These are phyloP conservation scores for Uria aalge DNA, from an alignment of 2,113 vertebrate genomes.

Conservation along the genomic window DNA sequence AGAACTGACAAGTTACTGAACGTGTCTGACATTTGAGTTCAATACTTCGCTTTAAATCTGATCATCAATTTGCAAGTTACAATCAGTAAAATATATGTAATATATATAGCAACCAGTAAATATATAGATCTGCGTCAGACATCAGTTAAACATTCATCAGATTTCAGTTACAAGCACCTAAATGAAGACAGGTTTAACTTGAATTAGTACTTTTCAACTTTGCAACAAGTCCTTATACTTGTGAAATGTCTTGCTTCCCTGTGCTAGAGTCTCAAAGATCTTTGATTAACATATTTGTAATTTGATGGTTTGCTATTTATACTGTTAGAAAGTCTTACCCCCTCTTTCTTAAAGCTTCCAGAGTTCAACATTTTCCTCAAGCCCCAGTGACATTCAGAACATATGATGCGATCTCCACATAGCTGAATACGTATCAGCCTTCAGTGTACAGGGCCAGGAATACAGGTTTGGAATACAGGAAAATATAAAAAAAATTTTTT, in stretches of 20 bases:
- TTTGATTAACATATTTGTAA: neutral
- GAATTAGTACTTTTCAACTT: neutral
- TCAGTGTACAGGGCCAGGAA: neutral
- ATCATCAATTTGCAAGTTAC: neutral
- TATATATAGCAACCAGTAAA: neutral
- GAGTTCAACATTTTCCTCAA: neutral
- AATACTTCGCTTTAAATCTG: neutral
- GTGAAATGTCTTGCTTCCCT: neutral
- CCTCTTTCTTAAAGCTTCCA: neutral
- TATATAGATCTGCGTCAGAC: neutral
- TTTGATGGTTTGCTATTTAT: neutral
- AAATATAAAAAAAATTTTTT: neutral
- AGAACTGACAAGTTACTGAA: neutral
- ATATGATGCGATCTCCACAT: neutral
- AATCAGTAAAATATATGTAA: neutral
- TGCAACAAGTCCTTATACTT: neutral
- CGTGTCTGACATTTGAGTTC: accelerated
- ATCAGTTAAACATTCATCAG: neutral
- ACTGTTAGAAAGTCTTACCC: neutral
- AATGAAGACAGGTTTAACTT: neutral
- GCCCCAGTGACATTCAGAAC: neutral
- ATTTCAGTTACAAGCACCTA: neutral
- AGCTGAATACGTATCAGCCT: neutral
- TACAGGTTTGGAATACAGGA: neutral
- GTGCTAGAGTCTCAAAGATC: neutral